Percentiles rank a stretch among this genome's conserved stretches.
phyloP scores from a whole-genome alignment of 2,888 invertebrate genomes.

The Nemapogon koenigi region DNA sequence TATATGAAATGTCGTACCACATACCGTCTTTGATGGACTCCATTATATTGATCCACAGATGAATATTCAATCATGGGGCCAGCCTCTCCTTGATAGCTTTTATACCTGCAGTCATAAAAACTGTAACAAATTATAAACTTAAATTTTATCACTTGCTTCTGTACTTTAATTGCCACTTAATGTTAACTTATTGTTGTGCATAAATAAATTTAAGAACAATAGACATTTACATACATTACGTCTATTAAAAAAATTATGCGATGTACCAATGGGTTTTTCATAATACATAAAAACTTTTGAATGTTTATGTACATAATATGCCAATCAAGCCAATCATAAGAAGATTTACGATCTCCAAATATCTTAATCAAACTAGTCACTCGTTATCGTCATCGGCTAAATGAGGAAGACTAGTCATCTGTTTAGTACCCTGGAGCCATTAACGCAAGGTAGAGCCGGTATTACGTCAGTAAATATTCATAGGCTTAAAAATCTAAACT shows the following conservation, averaged over 20 bases:
- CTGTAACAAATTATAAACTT: not conserved
- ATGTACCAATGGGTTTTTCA: not conserved
- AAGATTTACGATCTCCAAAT: too few relatives aligned
- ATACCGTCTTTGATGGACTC: slow-evolving; percentile 59
- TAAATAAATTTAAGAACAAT: not conserved
- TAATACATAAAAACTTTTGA: too few relatives aligned
- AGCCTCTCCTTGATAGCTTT: slow-evolving; percentile 40
- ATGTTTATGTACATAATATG: too few relatives aligned
- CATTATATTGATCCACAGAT: slow-evolving; percentile 62
- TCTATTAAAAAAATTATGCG: not conserved
- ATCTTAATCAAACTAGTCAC: too few relatives aligned
- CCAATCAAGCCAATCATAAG: too few relatives aligned
- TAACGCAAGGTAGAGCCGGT: too few relatives aligned
- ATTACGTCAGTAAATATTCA: too few relatives aligned
- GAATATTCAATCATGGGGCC: slow-evolving; percentile 58
- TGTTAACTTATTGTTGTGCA: not conserved
- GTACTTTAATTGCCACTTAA: slow-evolving; percentile 1
- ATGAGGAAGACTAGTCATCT: too few relatives aligned
- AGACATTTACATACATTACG: not conserved
- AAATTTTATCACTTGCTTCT: slow-evolving; percentile 1
- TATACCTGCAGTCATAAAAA: slow-evolving; percentile 34
- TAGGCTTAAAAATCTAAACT: not conserved
- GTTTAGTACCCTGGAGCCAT: too few relatives aligned
- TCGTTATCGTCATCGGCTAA: too few relatives aligned
- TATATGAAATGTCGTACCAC: slow-evolving; percentile 58